Evolutionary conservation across 2,797 vertebrate genomes (phyloP).

Genomic region (Enteromius paludinosus): DNA sequence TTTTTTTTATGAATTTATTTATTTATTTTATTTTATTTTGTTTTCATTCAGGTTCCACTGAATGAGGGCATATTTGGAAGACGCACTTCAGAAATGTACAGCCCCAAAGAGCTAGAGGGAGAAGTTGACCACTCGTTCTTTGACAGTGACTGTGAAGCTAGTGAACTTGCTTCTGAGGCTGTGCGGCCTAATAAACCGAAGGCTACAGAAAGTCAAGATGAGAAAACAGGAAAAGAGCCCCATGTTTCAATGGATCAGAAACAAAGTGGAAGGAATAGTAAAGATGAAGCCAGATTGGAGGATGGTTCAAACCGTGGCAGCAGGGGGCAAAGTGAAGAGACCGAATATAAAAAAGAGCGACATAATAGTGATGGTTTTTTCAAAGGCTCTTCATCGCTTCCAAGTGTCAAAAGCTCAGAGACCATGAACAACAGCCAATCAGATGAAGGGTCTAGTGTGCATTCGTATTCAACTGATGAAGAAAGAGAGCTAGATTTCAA

Average conservation of each 20-base stretch:
- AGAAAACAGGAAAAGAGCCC: not conserved
- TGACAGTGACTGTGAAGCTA: conserved; percentile 87
- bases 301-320: not conserved
- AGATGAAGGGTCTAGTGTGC: conserved; percentile 51
- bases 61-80: not conserved
- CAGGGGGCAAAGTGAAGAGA: not conserved
- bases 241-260: conserved; percentile 18
- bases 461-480: conserved; percentile 65
- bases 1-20: not conserved
- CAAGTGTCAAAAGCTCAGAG: conserved; percentile 23
- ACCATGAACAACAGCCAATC: conserved; percentile 26
- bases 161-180: conserved; percentile 31
- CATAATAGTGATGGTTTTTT: not conserved
- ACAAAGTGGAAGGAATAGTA: not conserved
- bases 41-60: conserved; percentile 11
- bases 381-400: conserved; percentile 31
- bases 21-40: not conserved
- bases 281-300: not conserved
- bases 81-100: conserved; percentile 78
- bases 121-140: conserved; percentile 97
- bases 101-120: conserved; percentile 82
- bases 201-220: conserved; percentile 19
- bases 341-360: not conserved
- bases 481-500: conserved; percentile 68
- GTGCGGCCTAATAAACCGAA: not conserved